A percentile compares a stretch with the other conserved stretches of the same genome.
Conservation (phyloP, 2,113 vertebrate genomes). For the Rattus norvegicus region DNA sequence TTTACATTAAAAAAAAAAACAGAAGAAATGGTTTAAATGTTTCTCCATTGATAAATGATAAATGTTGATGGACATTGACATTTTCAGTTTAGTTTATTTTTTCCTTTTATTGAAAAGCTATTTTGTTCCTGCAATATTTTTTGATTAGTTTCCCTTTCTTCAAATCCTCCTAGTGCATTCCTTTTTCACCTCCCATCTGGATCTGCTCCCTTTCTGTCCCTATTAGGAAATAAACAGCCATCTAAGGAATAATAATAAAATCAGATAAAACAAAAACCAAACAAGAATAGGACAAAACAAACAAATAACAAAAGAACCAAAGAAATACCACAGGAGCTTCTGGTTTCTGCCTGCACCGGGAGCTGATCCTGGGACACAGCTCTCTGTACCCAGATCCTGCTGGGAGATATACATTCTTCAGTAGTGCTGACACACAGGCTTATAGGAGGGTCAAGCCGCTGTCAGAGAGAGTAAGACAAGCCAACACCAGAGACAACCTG, state of each 20-base stretch:
- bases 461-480: too few relatives aligned
- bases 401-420: too few relatives aligned
- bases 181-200: neutral
- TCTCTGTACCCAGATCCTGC: too few relatives aligned
- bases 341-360: too few relatives aligned
- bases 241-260: neutral
- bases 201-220: neutral
- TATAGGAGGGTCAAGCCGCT: too few relatives aligned
- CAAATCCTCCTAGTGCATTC: neutral
- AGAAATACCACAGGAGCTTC: neutral
- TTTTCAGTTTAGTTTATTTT: neutral
- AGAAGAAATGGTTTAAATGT: neutral
- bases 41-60: neutral
- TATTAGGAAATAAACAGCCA: neutral
- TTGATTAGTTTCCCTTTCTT: neutral
- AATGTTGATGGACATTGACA: neutral
- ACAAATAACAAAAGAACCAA: neutral
- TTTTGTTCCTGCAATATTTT: neutral
- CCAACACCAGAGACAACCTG: too few relatives aligned
- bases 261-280: neutral
- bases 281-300: neutral
- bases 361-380: too few relatives aligned
- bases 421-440: too few relatives aligned
- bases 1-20: neutral
- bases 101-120: neutral